Evolutionary conservation across 2,888 invertebrate species (phyloP), one percentile per base, ranked within the genome.

Genomic region (Lepidochrysops patricia): DNA sequence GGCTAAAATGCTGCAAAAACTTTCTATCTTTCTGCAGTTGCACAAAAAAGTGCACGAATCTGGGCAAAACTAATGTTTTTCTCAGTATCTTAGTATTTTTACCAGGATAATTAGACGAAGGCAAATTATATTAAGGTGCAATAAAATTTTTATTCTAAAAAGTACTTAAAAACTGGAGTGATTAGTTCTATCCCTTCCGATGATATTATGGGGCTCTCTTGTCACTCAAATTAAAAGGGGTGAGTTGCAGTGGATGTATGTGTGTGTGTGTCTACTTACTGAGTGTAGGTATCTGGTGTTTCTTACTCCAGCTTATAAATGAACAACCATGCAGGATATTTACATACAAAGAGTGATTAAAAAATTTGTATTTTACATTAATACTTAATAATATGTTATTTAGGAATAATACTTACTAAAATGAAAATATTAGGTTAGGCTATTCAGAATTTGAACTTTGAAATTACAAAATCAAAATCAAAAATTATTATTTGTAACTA

Each of bases 191-290:
- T 13, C 37, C 37, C 15, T 15, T 37, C 15, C 15, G 6, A 37
- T 15, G 3, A 15, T n/a, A 37, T 15, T 37, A 37, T 37, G 37
- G 37, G 50, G 15, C 52, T 52, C 15, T 50, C 50, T 26, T 52
- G 52, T 32, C 19, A 54, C 15, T 32, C 32, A 32, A 54, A 32
- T 32, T 15, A 54, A 32, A 54, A 54, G 29, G 54, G 54, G 29
- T 29, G 23, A 19, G 12, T 7, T 26, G 7, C 3, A 13, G 3
- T 27, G 12, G 54, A 54, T 27, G 12, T 15, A 54, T 15, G 15
- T 37, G n/a, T n/a, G n/a, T n/a, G n/a, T n/a, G 15, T 32, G 29
- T 32, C 12, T 54, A 54, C 12, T 32, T 54, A 54, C 54, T 27
- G 5, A 49, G 1, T 43, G 15, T 3, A 2, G 4, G 9, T 15